A percentile compares a stretch with the other conserved stretches of the same genome.
Evolutionary conservation across 2,113 vertebrate genomes (phyloP).

Genomic region (Coracopsis vasa): DNA sequence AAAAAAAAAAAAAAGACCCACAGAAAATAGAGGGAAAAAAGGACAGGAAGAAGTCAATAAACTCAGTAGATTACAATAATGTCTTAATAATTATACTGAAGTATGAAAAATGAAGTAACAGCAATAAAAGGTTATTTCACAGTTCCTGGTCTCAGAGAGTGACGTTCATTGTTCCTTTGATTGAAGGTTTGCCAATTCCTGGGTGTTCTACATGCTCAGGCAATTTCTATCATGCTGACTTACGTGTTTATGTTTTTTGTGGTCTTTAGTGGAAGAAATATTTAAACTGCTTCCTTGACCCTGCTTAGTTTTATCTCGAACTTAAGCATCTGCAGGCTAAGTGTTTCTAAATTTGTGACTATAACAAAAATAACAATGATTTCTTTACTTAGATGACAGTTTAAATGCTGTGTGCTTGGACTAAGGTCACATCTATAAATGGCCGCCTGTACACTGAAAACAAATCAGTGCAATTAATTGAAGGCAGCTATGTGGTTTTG

Average conservation of each 20-base stretch:
- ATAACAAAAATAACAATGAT: neutral
- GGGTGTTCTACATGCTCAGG: neutral
- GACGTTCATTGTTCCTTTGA: neutral
- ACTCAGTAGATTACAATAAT: neutral
- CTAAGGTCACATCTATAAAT: neutral
- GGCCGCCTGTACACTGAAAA: neutral
- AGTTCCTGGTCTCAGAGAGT: neutral
- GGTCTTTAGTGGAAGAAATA: neutral
- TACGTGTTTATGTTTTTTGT: neutral
- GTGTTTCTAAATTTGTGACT: neutral
- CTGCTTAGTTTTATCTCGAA: neutral
- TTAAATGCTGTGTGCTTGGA: neutral
- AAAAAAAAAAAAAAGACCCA: neutral
- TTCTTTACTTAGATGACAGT: neutral
- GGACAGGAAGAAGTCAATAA: neutral
- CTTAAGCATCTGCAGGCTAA: neutral
- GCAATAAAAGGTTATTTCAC: neutral
- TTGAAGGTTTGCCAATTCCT: neutral
- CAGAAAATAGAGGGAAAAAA: rapidly evolving
- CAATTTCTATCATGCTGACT: neutral
- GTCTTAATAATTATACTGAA: neutral
- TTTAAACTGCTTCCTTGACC: neutral
- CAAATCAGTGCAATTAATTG: neutral
- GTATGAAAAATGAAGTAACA: neutral
- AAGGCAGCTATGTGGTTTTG: neutral